These are phyloP conservation scores for Zoanthus sociatus DNA, from an alignment of 92 coral and sea anemone genomes.

Conservation along the genomic window DNA sequence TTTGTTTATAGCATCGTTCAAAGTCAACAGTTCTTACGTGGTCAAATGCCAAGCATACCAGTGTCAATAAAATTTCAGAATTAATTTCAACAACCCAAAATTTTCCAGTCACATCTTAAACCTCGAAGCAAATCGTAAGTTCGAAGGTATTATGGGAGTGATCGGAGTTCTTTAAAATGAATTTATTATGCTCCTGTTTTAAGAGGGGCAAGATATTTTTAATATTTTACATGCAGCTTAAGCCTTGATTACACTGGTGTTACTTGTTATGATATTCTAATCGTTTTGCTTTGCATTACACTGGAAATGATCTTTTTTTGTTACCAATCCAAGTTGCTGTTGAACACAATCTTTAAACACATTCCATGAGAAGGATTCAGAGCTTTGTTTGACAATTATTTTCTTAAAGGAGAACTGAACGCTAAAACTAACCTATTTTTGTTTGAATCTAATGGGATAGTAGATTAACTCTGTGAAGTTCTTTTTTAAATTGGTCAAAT, in stretches of 20 bases:
- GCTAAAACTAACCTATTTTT: no score
- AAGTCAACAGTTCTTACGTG: background rate
- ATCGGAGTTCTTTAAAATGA: background rate
- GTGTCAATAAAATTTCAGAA: background rate
- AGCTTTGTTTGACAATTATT: background rate
- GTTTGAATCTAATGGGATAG: no score
- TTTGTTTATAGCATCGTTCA: background rate
- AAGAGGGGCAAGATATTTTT: background rate
- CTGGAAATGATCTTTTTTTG: background rate
- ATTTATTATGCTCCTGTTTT: background rate
- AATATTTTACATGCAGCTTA: background rate
- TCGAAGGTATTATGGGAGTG: background rate
- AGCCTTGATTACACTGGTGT: background rate
- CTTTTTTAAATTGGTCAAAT: no score
- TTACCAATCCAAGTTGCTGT: constrained; percentile 14
- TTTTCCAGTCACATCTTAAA: background rate
- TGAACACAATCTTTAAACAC: background rate
- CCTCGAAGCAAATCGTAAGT: background rate
- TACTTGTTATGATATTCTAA: background rate
- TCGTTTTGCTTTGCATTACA: background rate
- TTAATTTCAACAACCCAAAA: background rate
- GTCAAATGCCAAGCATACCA: background rate
- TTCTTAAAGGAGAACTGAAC: background rate
- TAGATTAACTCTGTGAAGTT: no score
- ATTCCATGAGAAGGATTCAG: background rate